These are phyloP conservation scores for Porites evermanni DNA, from an alignment of 92 coral and sea anemone species.

Conservation along the genomic window DNA sequence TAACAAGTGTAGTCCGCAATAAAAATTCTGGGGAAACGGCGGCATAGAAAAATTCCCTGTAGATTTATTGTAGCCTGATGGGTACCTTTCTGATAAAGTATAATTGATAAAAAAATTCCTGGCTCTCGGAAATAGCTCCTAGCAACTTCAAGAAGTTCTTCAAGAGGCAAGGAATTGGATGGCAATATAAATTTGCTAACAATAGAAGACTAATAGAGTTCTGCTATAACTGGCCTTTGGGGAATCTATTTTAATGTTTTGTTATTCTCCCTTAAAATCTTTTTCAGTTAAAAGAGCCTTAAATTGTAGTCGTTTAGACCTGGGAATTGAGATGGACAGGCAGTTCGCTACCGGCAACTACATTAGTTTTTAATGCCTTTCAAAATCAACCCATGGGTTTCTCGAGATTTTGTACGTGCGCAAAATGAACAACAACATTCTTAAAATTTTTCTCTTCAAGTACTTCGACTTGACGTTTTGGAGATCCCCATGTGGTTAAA, in stretches of 20 bases:
- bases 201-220: too few relatives aligned
- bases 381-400: too few relatives aligned
- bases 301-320: too few relatives aligned
- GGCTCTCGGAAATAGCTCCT: background rate
- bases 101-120: conserved; percentile 1
- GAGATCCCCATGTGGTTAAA: background rate
- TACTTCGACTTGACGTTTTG: background rate
- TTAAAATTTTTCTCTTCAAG: background rate
- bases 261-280: too few relatives aligned
- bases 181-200: background rate
- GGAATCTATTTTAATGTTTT: too few relatives aligned
- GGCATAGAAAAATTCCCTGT: background rate
- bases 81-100: background rate
- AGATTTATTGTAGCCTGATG: background rate
- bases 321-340: too few relatives aligned
- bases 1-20: background rate
- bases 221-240: background rate
- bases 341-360: background rate
- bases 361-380: background rate
- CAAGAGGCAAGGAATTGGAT: background rate
- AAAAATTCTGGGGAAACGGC: background rate
- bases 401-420: background rate
- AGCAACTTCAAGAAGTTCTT: conserved; percentile 5
- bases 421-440: background rate
- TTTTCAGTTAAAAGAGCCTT: too few relatives aligned